Evolutionary conservation across 2,797 vertebrate genomes (phyloP).

Genomic region (Choloepus didactylus): DNA sequence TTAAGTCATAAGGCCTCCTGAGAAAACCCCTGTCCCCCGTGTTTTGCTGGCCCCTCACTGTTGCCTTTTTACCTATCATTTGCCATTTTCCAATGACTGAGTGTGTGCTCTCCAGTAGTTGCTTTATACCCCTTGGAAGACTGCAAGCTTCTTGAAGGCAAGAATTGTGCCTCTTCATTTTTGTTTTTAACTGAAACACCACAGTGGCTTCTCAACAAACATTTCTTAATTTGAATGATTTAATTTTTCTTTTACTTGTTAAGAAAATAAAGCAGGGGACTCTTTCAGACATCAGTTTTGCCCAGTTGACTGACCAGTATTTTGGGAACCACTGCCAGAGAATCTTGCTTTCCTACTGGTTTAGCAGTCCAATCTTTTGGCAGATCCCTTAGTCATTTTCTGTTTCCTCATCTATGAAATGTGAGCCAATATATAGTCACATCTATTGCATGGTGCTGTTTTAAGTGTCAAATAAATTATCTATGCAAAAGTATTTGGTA

Average conservation of each 20-base stretch:
- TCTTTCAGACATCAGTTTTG: background rate
- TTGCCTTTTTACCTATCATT: background rate
- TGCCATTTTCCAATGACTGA: background rate
- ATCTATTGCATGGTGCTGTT: background rate
- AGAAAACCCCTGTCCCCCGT: background rate
- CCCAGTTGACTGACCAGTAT: background rate
- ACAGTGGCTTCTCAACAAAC: background rate
- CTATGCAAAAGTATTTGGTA: background rate
- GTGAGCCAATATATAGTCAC: background rate
- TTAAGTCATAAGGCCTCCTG: background rate
- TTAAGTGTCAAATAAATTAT: background rate
- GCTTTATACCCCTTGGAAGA: background rate
- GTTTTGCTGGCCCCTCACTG: background rate
- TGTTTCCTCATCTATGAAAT: background rate
- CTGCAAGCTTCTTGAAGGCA: background rate
- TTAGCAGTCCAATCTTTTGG: background rate
- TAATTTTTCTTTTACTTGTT: background rate
- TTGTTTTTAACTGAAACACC: background rate
- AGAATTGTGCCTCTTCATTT: background rate
- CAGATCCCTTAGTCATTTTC: background rate
- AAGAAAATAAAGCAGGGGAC: background rate
- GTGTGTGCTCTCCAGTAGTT: background rate
- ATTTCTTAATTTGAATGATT: background rate
- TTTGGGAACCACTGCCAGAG: background rate
- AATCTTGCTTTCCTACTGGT: fast-evolving